Evolutionary conservation across 1,140 invertebrate species (phyloP).

Genomic region (Leptopilina boulardi): DNA sequence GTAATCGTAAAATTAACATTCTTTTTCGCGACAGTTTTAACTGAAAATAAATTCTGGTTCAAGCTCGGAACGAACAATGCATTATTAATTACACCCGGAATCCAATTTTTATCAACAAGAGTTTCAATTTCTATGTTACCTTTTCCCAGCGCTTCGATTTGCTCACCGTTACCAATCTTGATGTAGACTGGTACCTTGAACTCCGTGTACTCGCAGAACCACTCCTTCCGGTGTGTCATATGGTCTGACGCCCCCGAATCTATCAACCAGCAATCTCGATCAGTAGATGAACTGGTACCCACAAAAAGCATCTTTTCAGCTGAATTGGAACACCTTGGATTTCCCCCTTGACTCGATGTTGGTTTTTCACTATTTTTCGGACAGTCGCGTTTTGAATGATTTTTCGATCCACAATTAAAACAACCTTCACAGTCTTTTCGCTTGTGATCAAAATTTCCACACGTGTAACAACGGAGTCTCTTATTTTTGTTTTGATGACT

Average conservation of each 20-base stretch:
- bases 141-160: background rate
- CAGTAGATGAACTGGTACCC: background rate
- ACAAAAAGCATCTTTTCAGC: background rate
- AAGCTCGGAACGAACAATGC: background rate
- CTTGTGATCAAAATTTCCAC: background rate
- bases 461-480: background rate
- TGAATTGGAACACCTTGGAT: background rate
- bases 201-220: background rate
- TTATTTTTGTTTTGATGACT: background rate
- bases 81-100: background rate
- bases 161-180: background rate
- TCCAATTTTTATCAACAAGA: background rate
- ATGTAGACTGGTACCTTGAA: background rate
- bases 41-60: background rate
- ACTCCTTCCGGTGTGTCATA: background rate
- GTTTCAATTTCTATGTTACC: slow-evolving; percentile 16
- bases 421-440: background rate
- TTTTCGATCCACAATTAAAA: background rate
- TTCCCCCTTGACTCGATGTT: background rate
- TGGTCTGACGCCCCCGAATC: too few species aligned
- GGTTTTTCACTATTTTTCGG: background rate
- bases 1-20: background rate
- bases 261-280: too few species aligned
- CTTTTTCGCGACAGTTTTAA: background rate
- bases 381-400: background rate